A percentile compares a stretch with the other conserved stretches of the same genome.
Conservation (phyloP, 2,888 invertebrate genomes). For the Hedychridium roseum region DNA sequence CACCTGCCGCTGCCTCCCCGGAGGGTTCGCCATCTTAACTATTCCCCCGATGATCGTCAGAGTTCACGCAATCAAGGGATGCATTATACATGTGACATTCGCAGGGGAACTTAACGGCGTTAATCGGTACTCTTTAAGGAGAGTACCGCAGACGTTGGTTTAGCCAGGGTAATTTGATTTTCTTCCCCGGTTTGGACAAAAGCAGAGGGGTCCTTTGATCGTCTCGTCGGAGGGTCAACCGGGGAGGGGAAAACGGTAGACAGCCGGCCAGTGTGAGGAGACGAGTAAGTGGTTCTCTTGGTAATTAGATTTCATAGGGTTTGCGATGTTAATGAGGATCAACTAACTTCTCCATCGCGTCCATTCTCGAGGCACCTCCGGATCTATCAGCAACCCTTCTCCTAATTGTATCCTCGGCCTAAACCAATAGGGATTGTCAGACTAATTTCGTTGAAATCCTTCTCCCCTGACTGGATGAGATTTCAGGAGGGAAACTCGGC, state of each 20-base stretch:
- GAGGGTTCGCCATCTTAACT: conserved; percentile 36
- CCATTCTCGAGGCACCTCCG: conserved; percentile 22
- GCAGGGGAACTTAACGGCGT: too few relatives aligned
- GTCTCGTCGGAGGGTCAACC: conserved; percentile 14
- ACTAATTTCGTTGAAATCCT: conserved; percentile 28
- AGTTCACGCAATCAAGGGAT: too few relatives aligned
- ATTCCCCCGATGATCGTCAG: too few relatives aligned
- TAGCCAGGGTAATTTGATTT: conserved; percentile 34
- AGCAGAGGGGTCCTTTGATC: conserved; percentile 35
- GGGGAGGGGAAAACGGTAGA: too few relatives aligned
- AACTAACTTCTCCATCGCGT: conserved; percentile 30
- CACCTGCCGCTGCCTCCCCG: conserved; percentile 43
- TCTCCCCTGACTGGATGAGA: neutral
- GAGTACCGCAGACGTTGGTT: conserved; percentile 11
- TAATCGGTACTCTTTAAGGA: conserved; percentile 21
- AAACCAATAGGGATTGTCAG: conserved; percentile 30
- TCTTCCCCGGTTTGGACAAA: conserved; percentile 14
- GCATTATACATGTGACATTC: too few relatives aligned
- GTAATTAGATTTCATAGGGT: conserved; percentile 43
- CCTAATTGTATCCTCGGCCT: conserved; percentile 31
- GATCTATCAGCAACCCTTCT: conserved; percentile 17
- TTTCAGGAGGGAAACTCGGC: too few relatives aligned
- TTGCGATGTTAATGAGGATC: conserved; percentile 37
- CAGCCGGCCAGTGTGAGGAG: too few relatives aligned
- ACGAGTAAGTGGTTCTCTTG: conserved; percentile 21